Conservation (phyloP, 2,888 invertebrate species). For the Plebejus anna region DNA sequence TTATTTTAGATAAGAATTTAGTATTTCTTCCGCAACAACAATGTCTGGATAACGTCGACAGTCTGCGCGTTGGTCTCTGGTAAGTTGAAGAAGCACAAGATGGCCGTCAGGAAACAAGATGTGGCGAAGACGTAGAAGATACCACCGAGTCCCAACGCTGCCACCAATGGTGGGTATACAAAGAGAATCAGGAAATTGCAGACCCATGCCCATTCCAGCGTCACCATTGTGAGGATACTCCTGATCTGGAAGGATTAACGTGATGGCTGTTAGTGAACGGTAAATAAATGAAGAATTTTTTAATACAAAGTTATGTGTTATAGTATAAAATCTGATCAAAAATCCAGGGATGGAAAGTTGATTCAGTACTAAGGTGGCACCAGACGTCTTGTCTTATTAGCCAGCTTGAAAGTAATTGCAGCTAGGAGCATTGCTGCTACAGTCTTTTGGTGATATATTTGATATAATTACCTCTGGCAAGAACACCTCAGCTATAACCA, state of each 20-base stretch:
- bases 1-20: neutral
- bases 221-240: constrained; percentile 51
- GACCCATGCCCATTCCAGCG: constrained; percentile 55
- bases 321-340: no score
- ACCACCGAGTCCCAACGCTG: constrained; percentile 51
- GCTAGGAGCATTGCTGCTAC: no score
- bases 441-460: neutral
- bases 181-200: constrained; percentile 55
- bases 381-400: no score
- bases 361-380: no score
- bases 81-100: constrained; percentile 45
- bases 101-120: constrained; percentile 46
- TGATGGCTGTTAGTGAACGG: neutral
- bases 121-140: constrained; percentile 57
- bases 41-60: constrained; percentile 49
- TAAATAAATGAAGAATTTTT: neutral
- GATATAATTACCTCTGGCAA: constrained; percentile 51
- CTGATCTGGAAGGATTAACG: constrained; percentile 47
- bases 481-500: constrained; percentile 55
- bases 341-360: no score
- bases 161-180: constrained; percentile 54
- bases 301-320: neutral
- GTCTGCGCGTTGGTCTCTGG: constrained; percentile 57
- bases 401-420: no score
- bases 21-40: constrained; percentile 37